Evolutionary conservation across 2,888 invertebrate species (phyloP), one percentile per base, ranked within the genome.

Genomic region (Clanis bilineata): DNA sequence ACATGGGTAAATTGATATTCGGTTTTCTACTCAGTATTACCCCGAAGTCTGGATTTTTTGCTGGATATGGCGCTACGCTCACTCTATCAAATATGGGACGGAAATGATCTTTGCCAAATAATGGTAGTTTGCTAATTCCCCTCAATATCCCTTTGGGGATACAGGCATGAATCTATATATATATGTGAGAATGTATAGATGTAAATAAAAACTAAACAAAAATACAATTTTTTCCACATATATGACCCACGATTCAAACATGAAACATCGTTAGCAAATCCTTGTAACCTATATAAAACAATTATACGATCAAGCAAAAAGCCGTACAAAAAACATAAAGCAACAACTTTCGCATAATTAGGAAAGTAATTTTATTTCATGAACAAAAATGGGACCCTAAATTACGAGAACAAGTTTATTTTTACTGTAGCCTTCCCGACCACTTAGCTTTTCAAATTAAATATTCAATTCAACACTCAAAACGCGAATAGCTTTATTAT

Each of bases 371-470:
- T 51, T 51, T 32, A 51, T 51, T 51, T 32, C 28, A 51, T 32
- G 32, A 51, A 51, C 51, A 51, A 51, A 47, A 51, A 51, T 51
- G 32, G 32, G 21, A 51, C 32, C 28, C 15, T 32, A 51, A 51
- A 51, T 28, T 47, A 32, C 18, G 18, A 51, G 51, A 51, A 51
- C 51, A 51, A 32, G 32, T 51, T 32, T 51, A 51, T 51, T 51
- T 47, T 51, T 28, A 51, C 32, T 51, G 51, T 32, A 51, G 32
- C 51, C 18, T 18, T 51, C 47, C 44, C 56, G 28, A 39, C 56
- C 58, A 44, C 56, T 58, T 51, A 43, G 54, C 56, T 47, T 58
- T 56, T 39, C 39, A 41, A 59, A 58, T 60, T 61, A 64, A 62
- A 59, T 68, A 32, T 57, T 56, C 23, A 22, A 62, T 22, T 47